Percentiles rank a stretch among this genome's conserved stretches.
These are phyloP conservation scores for Dinothrombium tinctorium DNA, from an alignment of 1,140 invertebrate species.

Conservation along the genomic window DNA sequence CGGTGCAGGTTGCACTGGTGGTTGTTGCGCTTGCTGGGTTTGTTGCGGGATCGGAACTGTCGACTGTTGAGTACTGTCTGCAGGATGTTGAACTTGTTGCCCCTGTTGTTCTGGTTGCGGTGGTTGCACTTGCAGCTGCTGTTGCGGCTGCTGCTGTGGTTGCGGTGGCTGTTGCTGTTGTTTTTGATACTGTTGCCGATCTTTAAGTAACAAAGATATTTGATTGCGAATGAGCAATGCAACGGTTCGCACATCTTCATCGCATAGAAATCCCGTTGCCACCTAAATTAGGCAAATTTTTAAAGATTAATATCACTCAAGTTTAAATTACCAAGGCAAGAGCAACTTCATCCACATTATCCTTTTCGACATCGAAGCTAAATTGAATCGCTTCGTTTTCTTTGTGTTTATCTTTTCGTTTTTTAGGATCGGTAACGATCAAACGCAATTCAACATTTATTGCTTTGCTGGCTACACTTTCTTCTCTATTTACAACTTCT, in stretches of 20 bases:
- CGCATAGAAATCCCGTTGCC: constrained; percentile 62
- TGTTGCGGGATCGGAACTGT: too few relatives aligned
- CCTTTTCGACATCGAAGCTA: constrained; percentile 77
- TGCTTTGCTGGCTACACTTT: constrained; percentile 22
- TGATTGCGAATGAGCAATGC: constrained; percentile 64
- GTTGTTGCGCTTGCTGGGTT: too few relatives aligned
- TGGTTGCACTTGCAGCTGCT: constrained; percentile 18
- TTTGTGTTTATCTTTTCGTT: constrained; percentile 77
- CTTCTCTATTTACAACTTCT: constrained; percentile 58
- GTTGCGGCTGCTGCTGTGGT: constrained; percentile 22
- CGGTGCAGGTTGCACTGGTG: too few relatives aligned
- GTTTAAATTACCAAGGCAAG: too few relatives aligned
- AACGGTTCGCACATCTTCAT: constrained; percentile 69
- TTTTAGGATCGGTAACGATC: constrained; percentile 87
- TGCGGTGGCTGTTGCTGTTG: constrained; percentile 20
- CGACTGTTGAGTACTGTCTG: too few relatives aligned
- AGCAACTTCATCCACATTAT: constrained; percentile 83
- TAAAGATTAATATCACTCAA: too few relatives aligned
- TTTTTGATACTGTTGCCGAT: constrained; percentile 24
- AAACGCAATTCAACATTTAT: constrained; percentile 60
- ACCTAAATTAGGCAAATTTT: too few relatives aligned
- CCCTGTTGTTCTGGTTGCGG: constrained; percentile 21
- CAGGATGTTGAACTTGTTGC: constrained; percentile 19
- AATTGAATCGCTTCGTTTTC: constrained; percentile 99
- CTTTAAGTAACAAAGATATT: constrained; percentile 35